Percentiles rank a stretch among this genome's conserved stretches.
Evolutionary conservation across 2,888 invertebrate species (phyloP).

Genomic region (Lasioglossum villosulum): DNA sequence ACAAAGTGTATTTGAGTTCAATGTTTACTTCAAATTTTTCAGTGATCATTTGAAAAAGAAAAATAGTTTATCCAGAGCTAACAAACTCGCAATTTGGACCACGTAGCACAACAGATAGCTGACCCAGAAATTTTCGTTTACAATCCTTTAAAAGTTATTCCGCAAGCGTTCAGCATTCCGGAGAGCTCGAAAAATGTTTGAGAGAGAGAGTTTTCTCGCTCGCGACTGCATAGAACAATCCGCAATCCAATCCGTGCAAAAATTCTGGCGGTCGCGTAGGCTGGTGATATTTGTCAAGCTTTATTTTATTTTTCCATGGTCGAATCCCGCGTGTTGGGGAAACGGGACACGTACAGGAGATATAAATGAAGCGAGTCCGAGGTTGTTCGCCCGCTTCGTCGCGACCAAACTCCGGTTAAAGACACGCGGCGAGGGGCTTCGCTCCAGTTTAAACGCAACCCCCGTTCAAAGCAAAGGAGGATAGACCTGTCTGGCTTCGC

Average conservation of each 20-base stretch:
- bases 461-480: slow-evolving; percentile 15
- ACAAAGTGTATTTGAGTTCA: neutral
- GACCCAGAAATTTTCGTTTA: neutral
- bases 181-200: neutral
- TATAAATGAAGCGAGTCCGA: slow-evolving; percentile 46
- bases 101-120: neutral
- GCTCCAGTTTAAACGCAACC: slow-evolving; percentile 52
- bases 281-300: slow-evolving; percentile 43
- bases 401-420: slow-evolving; percentile 62
- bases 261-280: slow-evolving; percentile 24
- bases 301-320: slow-evolving; percentile 41
- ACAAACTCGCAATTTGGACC: neutral
- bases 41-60: neutral
- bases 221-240: slow-evolving; percentile 30
- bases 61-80: neutral
- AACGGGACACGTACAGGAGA: slow-evolving; percentile 39
- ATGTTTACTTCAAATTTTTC: neutral
- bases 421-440: slow-evolving; percentile 58
- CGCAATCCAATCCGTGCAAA: slow-evolving; percentile 12
- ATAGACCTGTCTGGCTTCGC: slow-evolving; percentile 64
- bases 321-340: slow-evolving; percentile 33
- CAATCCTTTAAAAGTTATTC: neutral
- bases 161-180: neutral
- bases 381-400: slow-evolving; percentile 51
- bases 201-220: slow-evolving; percentile 1